Base-by-base conservation (phyloP, 2,797 vertebrate genomes). In the Poliocrania exsul region DNA sequence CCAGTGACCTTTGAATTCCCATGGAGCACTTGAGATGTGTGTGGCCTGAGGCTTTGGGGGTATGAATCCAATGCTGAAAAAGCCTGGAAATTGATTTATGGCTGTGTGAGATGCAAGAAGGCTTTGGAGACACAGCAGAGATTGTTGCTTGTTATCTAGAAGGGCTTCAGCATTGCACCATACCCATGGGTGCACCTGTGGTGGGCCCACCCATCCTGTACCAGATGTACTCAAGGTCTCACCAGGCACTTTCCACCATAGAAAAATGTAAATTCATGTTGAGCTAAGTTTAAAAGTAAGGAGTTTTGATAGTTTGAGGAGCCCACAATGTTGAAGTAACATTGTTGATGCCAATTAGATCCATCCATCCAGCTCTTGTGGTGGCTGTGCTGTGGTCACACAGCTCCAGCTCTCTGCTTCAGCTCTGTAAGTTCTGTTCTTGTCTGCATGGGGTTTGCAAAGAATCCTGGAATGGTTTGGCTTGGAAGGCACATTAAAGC, bases 141-240 rank as follows among this genome's bases (percentile, higher is more conserved):
- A 38, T 35, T 40, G 47, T 23, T 49, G 11, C 47, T 81, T 65
- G 17, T 72, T 83, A 38, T 47, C 62, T 38, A 23, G n/a, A 73
- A 61, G 35, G 67, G 37, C 28, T 88, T 31, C 40, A 31, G 1
- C 1, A 1, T 2, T 53, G 46, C 44, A 16, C 29, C n/a, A 7
- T n/a, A n/a, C n/a, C n/a, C n/a, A n/a, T n/a, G n/a, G n/a, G n/a
- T n/a, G n/a, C n/a, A n/a, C n/a, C n/a, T n/a, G n/a, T 57, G 16
- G 35, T 33, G 37, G 29, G 17, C 13, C 56, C 23, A 9, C 17
- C 50, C 6, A 2, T 40, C 57, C 57, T 21, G 7, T 1, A 29
- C 26, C 56, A 82, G 47, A 54, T 0, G 2, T 1, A 3, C 57
- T 58, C 0, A 0, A 51, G 64, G 12, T 42, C 51, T 79, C 21